A percentile compares a stretch with the other conserved stretches of the same genome.
These are phyloP conservation scores for Nebria ingens DNA, from an alignment of 1,140 invertebrate genomes.

Conservation along the genomic window DNA sequence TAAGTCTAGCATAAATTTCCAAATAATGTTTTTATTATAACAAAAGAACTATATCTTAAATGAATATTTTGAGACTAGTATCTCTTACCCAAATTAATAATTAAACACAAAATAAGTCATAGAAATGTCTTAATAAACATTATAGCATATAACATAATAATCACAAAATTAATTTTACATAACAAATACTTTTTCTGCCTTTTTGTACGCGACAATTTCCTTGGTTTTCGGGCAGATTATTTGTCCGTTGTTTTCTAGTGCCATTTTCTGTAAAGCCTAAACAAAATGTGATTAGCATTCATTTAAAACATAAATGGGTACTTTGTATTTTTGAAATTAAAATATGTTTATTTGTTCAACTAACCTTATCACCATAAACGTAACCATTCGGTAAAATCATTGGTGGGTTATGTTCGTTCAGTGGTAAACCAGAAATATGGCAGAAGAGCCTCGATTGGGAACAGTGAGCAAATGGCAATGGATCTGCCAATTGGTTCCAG, in stretches of 20 bases:
- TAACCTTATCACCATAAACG: conserved; percentile 91
- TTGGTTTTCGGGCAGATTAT: conserved; percentile 88
- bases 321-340: background rate
- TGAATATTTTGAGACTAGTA: no score
- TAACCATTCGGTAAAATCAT: conserved; percentile 98
- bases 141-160: background rate
- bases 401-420: conserved; percentile 96
- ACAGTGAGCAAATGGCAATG: conserved; percentile 90
- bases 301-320: conserved; percentile 7
- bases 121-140: background rate
- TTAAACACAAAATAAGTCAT: background rate
- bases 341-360: conserved; percentile 1
- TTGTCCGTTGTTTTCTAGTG: conserved; percentile 74
- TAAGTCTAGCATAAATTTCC: background rate
- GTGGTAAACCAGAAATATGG: conserved; percentile 77
- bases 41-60: no score
- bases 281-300: conserved; percentile 23
- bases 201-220: conserved; percentile 76
- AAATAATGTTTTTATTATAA: no score
- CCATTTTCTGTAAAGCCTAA: conserved; percentile 77
- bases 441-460: conserved; percentile 90
- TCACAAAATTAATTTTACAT: conserved; percentile 54
- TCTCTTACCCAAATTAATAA: no score
- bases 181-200: conserved; percentile 91
- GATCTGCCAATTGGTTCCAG: conserved; percentile 74